These are phyloP conservation scores for Leucophenga varia DNA, from an alignment of 1,140 invertebrate genomes.

Conservation along the genomic window DNA sequence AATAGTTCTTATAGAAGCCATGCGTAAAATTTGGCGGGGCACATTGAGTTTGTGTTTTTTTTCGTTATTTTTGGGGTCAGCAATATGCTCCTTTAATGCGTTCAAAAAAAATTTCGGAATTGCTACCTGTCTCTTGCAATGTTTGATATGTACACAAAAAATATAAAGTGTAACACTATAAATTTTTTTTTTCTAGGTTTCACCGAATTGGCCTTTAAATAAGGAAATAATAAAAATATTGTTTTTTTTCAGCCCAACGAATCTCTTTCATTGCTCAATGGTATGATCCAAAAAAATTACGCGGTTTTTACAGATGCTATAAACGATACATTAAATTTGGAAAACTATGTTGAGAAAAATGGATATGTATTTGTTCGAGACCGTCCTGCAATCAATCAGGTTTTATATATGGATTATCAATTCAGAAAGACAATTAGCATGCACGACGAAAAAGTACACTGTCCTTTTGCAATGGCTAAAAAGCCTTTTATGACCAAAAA, in stretches of 20 bases:
- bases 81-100: too few relatives aligned
- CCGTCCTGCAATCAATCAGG: constrained; percentile 63
- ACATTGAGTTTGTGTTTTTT: too few relatives aligned
- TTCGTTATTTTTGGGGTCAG: too few relatives aligned
- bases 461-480: constrained; percentile 71
- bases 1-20: too few relatives aligned
- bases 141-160: too few relatives aligned
- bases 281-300: constrained; percentile 44
- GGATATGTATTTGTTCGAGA: constrained; percentile 70
- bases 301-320: constrained; percentile 39
- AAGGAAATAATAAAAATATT: constrained; percentile 1
- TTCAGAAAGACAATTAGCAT: constrained; percentile 62
- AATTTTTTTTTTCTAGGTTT: too few relatives aligned
- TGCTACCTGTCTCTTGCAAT: too few relatives aligned
- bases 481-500: constrained; percentile 64
- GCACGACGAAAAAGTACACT: constrained; percentile 63
- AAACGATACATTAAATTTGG: constrained; percentile 57
- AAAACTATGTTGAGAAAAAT: constrained; percentile 54
- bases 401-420: constrained; percentile 70
- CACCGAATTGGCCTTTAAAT: too few relatives aligned
- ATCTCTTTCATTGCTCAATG: constrained; percentile 39
- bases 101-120: too few relatives aligned
- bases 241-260: constrained; percentile 35
- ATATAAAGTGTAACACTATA: too few relatives aligned
- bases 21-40: too few relatives aligned